A percentile compares a stretch with the other conserved stretches of the same genome.
phyloP scores from a whole-genome alignment of 2,888 invertebrate genomes.

The Agrotis segetum region DNA sequence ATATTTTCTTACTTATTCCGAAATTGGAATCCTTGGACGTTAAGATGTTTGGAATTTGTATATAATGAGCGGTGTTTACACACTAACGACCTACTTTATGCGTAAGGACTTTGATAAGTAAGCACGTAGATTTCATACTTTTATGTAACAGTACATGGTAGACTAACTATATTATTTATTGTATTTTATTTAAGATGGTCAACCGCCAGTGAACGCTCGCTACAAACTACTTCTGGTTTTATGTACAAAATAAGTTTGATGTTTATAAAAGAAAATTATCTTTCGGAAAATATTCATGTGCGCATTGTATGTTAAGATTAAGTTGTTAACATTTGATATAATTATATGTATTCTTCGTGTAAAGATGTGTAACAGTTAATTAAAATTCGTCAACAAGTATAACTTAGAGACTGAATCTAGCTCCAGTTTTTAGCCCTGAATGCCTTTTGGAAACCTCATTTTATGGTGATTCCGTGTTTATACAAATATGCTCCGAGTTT shows the following conservation, averaged over 20 bases:
- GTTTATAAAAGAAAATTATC: slow-evolving; percentile 46
- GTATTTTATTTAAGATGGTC: slow-evolving; percentile 59
- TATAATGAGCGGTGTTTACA: slow-evolving; percentile 66
- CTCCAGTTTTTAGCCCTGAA: slow-evolving; percentile 51
- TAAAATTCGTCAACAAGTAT: slow-evolving; percentile 51
- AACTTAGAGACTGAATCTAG: slow-evolving; percentile 62
- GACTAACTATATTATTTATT: slow-evolving; percentile 70
- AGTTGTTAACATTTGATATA: slow-evolving; percentile 61
- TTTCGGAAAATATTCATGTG: slow-evolving; percentile 44
- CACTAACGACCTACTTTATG: slow-evolving; percentile 63
- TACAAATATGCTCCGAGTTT: slow-evolving; percentile 35
- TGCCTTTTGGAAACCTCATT: slow-evolving; percentile 56
- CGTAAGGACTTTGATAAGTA: slow-evolving; percentile 72
- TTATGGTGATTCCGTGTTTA: slow-evolving; percentile 30
- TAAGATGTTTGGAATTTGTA: slow-evolving; percentile 71
- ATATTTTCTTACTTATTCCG: slow-evolving; percentile 74
- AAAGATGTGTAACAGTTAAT: slow-evolving; percentile 40
- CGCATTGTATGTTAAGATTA: slow-evolving; percentile 59
- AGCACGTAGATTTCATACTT: slow-evolving; percentile 79
- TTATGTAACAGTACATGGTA: slow-evolving; percentile 73
- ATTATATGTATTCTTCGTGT: slow-evolving; percentile 48
- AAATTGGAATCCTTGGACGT: slow-evolving; percentile 58
- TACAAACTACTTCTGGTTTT: slow-evolving; percentile 56
- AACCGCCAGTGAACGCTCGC: slow-evolving; percentile 55
- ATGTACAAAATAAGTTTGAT: slow-evolving; percentile 63